Evolutionary conservation across 2,888 invertebrate species (phyloP), one percentile per base, ranked within the genome.

Genomic region (Dexiosoma caninum): DNA sequence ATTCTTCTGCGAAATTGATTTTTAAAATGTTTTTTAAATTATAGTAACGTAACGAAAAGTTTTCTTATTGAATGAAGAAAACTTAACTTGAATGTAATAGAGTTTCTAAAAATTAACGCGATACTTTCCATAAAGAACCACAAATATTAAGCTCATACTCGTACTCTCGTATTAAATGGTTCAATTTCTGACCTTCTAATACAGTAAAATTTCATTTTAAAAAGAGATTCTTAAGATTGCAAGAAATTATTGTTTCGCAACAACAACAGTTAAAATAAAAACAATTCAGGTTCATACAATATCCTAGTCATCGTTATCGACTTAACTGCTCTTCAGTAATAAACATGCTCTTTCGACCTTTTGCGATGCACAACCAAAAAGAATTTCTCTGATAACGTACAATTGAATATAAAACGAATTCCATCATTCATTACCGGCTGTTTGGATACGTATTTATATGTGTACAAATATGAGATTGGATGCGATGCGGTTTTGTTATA

Each of bases 401-500:
- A 66, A 80, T 75, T 71, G 51, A 71, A 71, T 67, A n/a, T n/a
- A 59, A 69, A 76, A 60, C 51, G 42, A 64, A 77, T 77, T 77
- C 69, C 44, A 27, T 71, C 69, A 35, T 71, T 78, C 70, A 57
- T 67, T 67, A 37, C 10, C 37, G 44, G 51, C 40, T 67, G 37
- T n/a, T 60, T 51, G 30, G 60, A 27, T 71, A 62, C 27, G 27
- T 27, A 27, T 27, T 3, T 27, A 27, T 6, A n/a, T 27, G 6
- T 27, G 27, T 27, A 27, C 27, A 6, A 27, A 27, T 70, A 46
- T 57, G 74, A 78, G 74, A 23, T 67, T 70, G 9, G 40, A 64
- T 60, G 49, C 66, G 75, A 74, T 80, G 60, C 67, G 79, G 51
- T 78, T 78, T 74, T 74, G 74, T 75, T 81, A 81, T 81, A 81